These are phyloP conservation scores for Tachysurus vachellii DNA, from an alignment of 2,113 vertebrate genomes.

Conservation along the genomic window DNA sequence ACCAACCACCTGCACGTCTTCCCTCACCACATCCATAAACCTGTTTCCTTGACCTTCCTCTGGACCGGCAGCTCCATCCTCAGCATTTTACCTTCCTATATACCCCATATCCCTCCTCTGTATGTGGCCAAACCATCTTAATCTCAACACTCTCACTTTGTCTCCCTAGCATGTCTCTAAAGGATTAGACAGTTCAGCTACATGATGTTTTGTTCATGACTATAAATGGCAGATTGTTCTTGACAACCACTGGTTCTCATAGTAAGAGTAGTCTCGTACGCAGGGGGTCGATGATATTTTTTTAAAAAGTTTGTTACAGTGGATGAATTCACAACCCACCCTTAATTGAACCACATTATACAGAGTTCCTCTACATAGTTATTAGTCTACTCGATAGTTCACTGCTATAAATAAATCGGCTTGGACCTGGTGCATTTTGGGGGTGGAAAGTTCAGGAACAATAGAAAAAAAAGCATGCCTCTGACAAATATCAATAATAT, in stretches of 20 bases:
- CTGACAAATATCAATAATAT: not conserved
- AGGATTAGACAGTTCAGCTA: not conserved
- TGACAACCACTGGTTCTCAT: not conserved
- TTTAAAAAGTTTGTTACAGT: not conserved
- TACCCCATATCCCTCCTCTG: too few species aligned
- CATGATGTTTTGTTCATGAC: not conserved
- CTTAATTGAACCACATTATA: not conserved
- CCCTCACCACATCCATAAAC: too few species aligned
- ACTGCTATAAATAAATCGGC: not conserved
- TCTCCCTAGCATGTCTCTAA: too few species aligned
- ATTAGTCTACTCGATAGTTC: not conserved
- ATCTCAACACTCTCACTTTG: too few species aligned
- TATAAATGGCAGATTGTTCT: not conserved
- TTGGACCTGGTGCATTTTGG: not conserved
- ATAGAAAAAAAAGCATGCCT: not conserved
- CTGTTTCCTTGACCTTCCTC: too few species aligned
- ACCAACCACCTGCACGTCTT: too few species aligned
- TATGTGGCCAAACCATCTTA: too few species aligned
- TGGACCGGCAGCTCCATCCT: too few species aligned
- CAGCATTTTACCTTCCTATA: too few species aligned
- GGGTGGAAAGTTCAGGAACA: not conserved
- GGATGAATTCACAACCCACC: not conserved
- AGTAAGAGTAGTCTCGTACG: not conserved
- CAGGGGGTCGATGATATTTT: not conserved
- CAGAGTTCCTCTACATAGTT: not conserved